Conservation (phyloP, 1,140 invertebrate genomes). For the Listronotus bonariensis region DNA sequence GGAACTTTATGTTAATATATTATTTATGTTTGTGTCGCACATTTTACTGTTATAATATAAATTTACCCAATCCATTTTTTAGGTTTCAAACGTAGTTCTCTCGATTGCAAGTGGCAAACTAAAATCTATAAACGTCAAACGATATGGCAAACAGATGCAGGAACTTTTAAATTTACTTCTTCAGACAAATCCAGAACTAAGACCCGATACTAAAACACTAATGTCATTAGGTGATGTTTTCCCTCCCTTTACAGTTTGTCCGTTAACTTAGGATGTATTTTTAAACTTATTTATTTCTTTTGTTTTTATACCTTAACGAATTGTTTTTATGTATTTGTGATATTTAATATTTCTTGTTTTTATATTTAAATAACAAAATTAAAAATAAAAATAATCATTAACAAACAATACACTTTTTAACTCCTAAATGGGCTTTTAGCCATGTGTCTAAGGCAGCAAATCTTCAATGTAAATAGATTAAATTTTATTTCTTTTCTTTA, state of each 20-base stretch:
- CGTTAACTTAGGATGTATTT: conserved; percentile 44
- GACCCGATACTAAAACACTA: conserved; percentile 56
- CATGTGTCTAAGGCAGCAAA: no score
- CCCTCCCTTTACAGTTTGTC: conserved; percentile 51
- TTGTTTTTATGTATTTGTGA: not conserved
- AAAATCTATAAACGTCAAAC: conserved; percentile 57
- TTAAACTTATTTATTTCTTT: conserved; percentile 17
- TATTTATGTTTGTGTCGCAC: no score
- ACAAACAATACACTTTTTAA: no score
- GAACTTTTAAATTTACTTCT: conserved; percentile 60
- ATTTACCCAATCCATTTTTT: conserved; percentile 7
- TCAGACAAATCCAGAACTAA: conserved; percentile 58
- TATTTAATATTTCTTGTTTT: conserved; percentile 1
- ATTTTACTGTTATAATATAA: no score
- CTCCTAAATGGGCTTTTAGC: no score
- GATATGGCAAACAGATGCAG: conserved; percentile 59
- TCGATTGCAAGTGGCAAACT: conserved; percentile 60
- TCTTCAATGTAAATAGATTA: no score
- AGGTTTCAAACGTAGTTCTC: conserved; percentile 58
- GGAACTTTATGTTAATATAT: no score
- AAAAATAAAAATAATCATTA: not conserved
- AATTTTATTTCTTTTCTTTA: no score
- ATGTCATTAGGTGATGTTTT: conserved; percentile 55
- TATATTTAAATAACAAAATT: not conserved
- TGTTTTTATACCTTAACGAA: not conserved